Percentiles rank a stretch among this genome's conserved stretches.
Conservation (phyloP, 2,888 invertebrate species). For the Tigriopus californicus region DNA sequence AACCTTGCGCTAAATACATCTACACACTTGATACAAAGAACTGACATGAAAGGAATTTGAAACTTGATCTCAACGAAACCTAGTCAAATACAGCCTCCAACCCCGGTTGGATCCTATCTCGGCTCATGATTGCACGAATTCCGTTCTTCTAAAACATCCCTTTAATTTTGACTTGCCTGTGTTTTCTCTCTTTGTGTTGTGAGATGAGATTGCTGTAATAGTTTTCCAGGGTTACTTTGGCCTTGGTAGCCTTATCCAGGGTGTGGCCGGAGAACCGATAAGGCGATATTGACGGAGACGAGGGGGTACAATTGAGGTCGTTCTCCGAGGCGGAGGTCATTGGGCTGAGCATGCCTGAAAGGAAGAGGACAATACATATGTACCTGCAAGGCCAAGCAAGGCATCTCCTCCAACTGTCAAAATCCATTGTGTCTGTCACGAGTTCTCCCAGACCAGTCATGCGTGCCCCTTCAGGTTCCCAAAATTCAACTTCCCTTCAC, state of each 20-base stretch:
- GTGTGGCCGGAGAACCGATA: slow-evolving; percentile 85
- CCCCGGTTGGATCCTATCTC: not conserved
- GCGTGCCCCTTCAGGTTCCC: no score
- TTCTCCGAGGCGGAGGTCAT: not conserved
- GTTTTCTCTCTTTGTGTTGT: slow-evolving; percentile 92
- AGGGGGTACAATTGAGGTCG: not conserved
- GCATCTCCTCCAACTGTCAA: no score
- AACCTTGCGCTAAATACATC: no score
- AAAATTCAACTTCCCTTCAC: no score
- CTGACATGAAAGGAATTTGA: no score
- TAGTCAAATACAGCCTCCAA: no score
- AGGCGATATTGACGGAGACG: slow-evolving; percentile 24
- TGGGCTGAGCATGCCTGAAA: not conserved
- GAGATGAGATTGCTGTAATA: slow-evolving; percentile 96
- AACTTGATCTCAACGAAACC: no score
- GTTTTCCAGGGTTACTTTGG: slow-evolving; percentile 93
- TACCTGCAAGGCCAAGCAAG: not conserved
- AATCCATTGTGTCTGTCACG: no score
- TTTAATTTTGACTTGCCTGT: slow-evolving; percentile 36
- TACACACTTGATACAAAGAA: no score
- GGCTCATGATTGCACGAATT: not conserved
- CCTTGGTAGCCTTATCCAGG: slow-evolving; percentile 94
- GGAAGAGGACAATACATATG: not conserved
- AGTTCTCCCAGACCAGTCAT: no score
- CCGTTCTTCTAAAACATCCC: no score